Evolutionary conservation across 2,113 vertebrate species (phyloP).

Genomic region (Haemorhous mexicanus): DNA sequence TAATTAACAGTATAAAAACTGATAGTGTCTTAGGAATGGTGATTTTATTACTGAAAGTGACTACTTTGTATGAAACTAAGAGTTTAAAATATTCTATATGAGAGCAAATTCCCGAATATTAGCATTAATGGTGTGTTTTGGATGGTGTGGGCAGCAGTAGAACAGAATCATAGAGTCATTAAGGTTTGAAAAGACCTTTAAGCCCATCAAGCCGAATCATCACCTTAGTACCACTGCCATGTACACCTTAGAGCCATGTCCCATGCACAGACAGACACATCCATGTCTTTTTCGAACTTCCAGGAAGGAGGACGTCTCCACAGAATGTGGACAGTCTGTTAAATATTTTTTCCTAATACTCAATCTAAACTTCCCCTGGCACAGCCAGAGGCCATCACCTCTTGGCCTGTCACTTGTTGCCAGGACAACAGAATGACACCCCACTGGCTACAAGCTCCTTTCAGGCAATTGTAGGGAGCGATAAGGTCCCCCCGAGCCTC

Average conservation of each 20-base stretch:
- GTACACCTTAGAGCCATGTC: background rate
- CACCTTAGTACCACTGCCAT: background rate
- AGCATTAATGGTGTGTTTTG: background rate
- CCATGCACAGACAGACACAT: background rate
- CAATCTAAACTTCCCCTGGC: background rate
- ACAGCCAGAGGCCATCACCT: background rate
- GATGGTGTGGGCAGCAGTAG: background rate
- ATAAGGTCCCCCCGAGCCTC: rapidly evolving
- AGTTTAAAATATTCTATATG: background rate
- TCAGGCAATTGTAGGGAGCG: rapidly evolving
- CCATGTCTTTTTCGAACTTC: background rate
- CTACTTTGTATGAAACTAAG: background rate
- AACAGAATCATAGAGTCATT: background rate
- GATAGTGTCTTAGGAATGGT: background rate
- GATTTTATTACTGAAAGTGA: background rate
- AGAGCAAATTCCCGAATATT: background rate
- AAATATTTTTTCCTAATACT: background rate
- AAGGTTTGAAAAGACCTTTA: background rate
- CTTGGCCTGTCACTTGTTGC: background rate
- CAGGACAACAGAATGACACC: background rate
- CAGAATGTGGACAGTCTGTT: background rate
- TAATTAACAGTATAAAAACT: background rate
- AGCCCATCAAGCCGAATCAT: background rate
- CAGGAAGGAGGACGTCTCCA: background rate
- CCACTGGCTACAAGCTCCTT: background rate